Evolutionary conservation across 2,888 invertebrate genomes (phyloP).

Genomic region (Melanotus villosus): DNA sequence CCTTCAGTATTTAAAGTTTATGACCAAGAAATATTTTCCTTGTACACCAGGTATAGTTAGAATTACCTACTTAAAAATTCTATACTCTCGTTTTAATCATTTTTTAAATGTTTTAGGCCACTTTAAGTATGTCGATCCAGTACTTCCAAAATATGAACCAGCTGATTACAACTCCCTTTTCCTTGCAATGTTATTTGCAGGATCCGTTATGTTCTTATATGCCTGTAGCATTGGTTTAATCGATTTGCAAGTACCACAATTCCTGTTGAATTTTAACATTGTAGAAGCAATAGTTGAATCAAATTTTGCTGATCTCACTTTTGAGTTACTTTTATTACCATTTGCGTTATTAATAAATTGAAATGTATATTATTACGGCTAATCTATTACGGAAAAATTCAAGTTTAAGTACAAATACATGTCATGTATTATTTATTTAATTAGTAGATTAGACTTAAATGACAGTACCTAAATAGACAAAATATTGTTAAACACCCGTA

Average conservation of each 20-base stretch:
- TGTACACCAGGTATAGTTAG: constrained; percentile 16
- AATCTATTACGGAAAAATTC: too few relatives aligned
- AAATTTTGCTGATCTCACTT: too few relatives aligned
- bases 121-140: constrained; percentile 22
- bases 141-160: constrained; percentile 1
- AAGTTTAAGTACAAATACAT: too few relatives aligned
- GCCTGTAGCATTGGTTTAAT: constrained; percentile 14
- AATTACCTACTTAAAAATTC: not conserved
- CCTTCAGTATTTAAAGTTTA: constrained; percentile 81
- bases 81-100: not conserved
- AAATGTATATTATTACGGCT: too few relatives aligned
- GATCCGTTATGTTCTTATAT: constrained; percentile 26
- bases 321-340: too few relatives aligned
- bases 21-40: constrained; percentile 79
- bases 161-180: constrained; percentile 13
- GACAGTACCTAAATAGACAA: too few relatives aligned
- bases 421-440: too few relatives aligned
- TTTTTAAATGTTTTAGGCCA: constrained; percentile 12
- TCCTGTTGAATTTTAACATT: too few relatives aligned
- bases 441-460: too few relatives aligned
- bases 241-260: not conserved
- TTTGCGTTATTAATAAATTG: too few relatives aligned
- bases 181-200: constrained; percentile 2
- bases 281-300: too few relatives aligned
- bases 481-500: too few relatives aligned